phyloP scores from a whole-genome alignment of 2,113 vertebrate species.

The Phycodurus eques region DNA sequence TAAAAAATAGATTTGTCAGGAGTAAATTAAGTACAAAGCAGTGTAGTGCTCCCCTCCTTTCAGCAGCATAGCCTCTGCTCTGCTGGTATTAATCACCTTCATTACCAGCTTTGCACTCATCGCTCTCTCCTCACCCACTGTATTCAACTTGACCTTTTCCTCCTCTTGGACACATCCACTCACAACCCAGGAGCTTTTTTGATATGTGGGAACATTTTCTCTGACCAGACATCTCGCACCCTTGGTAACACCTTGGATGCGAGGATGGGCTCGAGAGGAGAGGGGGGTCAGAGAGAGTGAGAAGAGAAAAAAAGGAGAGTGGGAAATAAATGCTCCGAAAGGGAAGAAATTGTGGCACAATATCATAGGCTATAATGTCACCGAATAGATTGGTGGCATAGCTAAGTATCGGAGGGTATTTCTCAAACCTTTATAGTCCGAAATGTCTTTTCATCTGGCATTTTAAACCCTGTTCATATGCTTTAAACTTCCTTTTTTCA shows the following conservation, averaged over 20 bases:
- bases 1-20: constrained; percentile 29
- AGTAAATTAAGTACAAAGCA: constrained; percentile 43
- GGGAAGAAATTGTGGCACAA: background rate
- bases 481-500: background rate
- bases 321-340: constrained; percentile 9
- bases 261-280: constrained; percentile 6
- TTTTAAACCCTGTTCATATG: background rate
- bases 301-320: constrained; percentile 14
- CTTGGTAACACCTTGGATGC: constrained; percentile 54
- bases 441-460: background rate
- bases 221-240: constrained; percentile 57
- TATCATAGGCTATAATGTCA: background rate
- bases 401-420: background rate
- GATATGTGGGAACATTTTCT: constrained; percentile 69
- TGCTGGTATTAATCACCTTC: constrained; percentile 57
- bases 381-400: background rate
- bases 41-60: constrained; percentile 43
- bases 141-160: constrained; percentile 67
- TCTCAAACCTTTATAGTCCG: background rate
- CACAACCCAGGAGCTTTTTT: constrained; percentile 54
- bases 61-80: constrained; percentile 24
- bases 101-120: constrained; percentile 33
- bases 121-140: constrained; percentile 45
- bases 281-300: background rate
- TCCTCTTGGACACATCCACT: constrained; percentile 55